Evolutionary conservation across 2,113 vertebrate species (phyloP).

Genomic region (Antidorcas marsupialis): DNA sequence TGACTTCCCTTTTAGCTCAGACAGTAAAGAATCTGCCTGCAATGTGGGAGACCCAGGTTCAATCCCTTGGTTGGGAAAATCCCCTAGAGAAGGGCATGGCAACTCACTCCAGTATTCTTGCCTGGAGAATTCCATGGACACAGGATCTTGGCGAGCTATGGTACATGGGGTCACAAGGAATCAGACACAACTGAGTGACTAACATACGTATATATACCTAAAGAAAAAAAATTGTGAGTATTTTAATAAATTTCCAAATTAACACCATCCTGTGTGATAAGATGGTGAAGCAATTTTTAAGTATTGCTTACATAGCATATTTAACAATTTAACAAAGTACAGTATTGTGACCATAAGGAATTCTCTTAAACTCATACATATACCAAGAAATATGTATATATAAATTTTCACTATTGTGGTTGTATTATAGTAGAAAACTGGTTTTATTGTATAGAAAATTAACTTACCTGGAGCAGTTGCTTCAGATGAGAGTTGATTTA

Average conservation of each 20-base stretch:
- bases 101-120: not conserved
- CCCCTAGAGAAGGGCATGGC: not conserved
- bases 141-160: not conserved
- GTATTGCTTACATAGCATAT: not conserved
- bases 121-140: no score
- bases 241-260: not conserved
- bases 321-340: not conserved
- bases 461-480: not conserved
- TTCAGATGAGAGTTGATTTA: not conserved
- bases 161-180: not conserved
- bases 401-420: not conserved
- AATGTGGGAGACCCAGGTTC: not conserved
- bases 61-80: not conserved
- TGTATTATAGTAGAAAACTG: not conserved
- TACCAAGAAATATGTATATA: not conserved
- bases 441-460: not conserved
- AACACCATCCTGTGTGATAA: not conserved
- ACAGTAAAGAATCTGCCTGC: not conserved
- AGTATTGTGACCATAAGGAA: not conserved
- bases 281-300: not conserved
- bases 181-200: not conserved
- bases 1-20: not conserved
- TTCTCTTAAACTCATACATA: not conserved
- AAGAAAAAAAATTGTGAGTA: not conserved
- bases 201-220: not conserved